Evolutionary conservation across 2,888 invertebrate genomes (phyloP).

Genomic region (Halocaridina rubra): DNA sequence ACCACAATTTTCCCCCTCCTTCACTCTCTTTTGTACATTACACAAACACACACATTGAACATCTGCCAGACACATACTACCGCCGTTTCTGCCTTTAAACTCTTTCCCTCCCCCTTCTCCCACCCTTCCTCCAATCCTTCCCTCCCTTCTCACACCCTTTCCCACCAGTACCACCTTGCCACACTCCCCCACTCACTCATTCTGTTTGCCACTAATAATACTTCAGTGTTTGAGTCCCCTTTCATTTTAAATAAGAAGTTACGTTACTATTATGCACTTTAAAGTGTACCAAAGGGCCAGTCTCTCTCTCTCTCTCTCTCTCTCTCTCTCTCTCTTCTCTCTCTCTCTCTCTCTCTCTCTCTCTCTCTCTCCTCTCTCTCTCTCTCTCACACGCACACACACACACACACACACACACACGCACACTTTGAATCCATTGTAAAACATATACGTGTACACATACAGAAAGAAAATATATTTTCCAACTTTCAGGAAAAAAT

Average conservation of each 20-base stretch:
- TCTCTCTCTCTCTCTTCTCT: background rate
- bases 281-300: background rate
- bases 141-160: background rate
- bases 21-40: background rate
- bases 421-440: no score
- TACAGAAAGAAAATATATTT: no score
- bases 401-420: no score
- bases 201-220: no score
- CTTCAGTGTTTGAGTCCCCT: background rate
- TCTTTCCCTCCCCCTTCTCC: background rate
- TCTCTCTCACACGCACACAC: background rate
- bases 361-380: slow-evolving; percentile 3
- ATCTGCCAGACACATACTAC: background rate
- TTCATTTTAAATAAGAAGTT: background rate
- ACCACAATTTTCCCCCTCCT: background rate
- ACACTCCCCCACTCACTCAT: no score
- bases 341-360: slow-evolving; percentile 2
- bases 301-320: slow-evolving; percentile 10
- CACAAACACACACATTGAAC: background rate
- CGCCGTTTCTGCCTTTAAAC: background rate
- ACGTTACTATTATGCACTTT: background rate
- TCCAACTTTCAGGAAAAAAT: no score
- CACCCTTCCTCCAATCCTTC: background rate
- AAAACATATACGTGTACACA: no score
- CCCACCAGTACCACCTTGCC: background rate